Conservation (phyloP, 2,888 invertebrate genomes). For the Pegoplata infirma region DNA sequence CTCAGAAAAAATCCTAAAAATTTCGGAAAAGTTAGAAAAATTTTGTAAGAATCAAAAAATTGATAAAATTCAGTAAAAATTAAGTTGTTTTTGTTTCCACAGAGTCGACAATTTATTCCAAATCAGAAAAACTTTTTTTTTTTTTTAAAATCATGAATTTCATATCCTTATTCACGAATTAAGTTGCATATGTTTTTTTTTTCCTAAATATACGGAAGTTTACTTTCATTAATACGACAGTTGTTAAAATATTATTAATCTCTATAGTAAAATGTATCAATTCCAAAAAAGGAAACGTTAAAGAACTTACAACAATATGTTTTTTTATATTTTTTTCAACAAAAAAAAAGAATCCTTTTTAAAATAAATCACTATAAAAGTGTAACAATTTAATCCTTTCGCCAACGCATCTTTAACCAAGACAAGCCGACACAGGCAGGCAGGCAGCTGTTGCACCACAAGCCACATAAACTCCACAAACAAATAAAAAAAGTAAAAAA, state of each 20-base stretch:
- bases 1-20: too few relatives aligned
- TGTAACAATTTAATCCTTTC: conserved; percentile 61
- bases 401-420: conserved; percentile 33
- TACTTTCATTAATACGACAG: conserved; percentile 53
- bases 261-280: conserved; percentile 44
- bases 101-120: too few relatives aligned
- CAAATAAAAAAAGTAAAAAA: conserved; percentile 29
- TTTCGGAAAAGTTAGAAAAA: too few relatives aligned
- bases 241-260: conserved; percentile 57
- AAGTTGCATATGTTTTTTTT: neutral
- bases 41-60: too few relatives aligned
- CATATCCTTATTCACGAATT: too few relatives aligned
- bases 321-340: conserved; percentile 2
- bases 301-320: conserved; percentile 14
- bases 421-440: conserved; percentile 8
- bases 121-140: too few relatives aligned
- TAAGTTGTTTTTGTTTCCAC: too few relatives aligned
- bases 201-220: neutral
- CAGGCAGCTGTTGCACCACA: conserved; percentile 57
- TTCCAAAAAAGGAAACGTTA: neutral
- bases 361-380: conserved; percentile 44
- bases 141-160: too few relatives aligned
- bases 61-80: too few relatives aligned
- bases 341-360: conserved; percentile 19
- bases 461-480: conserved; percentile 52